phyloP scores from a whole-genome alignment of 1,140 invertebrate genomes.

The Colletes latitarsis region DNA sequence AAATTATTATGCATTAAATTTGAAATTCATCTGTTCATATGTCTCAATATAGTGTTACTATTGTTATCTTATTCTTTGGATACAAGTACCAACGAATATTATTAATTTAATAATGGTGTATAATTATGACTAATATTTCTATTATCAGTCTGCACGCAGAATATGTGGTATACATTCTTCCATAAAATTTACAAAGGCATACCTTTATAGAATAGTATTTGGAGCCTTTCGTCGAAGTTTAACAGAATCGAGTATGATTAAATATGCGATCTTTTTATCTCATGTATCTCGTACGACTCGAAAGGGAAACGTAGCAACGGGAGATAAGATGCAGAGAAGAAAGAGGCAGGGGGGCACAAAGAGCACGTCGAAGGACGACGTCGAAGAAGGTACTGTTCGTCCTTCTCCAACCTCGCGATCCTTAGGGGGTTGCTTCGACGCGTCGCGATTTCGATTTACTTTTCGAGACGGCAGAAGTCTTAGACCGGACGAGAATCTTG shows the following conservation, averaged over 20 bases:
- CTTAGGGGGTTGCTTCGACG: constrained; percentile 47
- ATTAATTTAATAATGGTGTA: too few relatives aligned
- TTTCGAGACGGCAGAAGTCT: neutral
- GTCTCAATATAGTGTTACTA: too few relatives aligned
- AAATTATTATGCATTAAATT: too few relatives aligned
- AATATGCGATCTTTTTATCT: constrained; percentile 64
- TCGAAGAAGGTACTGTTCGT: constrained; percentile 56
- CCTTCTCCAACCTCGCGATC: constrained; percentile 46
- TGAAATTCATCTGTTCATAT: too few relatives aligned
- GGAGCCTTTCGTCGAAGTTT: too few relatives aligned
- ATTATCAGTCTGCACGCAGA: too few relatives aligned
- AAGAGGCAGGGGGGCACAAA: neutral
- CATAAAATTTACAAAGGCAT: too few relatives aligned
- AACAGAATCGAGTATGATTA: constrained; percentile 53
- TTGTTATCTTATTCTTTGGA: too few relatives aligned
- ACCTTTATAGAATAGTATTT: too few relatives aligned
- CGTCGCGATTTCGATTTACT: constrained; percentile 53
- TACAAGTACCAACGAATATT: too few relatives aligned
- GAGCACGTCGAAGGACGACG: constrained; percentile 5
- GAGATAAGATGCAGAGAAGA: neutral
- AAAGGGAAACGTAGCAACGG: neutral
- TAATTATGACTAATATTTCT: too few relatives aligned
- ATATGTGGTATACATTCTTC: too few relatives aligned
- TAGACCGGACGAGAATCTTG: constrained; percentile 25
- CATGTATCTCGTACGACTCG: constrained; percentile 27